phyloP scores from a whole-genome alignment of 2,888 invertebrate genomes.

The Caenorhabditis afra region DNA sequence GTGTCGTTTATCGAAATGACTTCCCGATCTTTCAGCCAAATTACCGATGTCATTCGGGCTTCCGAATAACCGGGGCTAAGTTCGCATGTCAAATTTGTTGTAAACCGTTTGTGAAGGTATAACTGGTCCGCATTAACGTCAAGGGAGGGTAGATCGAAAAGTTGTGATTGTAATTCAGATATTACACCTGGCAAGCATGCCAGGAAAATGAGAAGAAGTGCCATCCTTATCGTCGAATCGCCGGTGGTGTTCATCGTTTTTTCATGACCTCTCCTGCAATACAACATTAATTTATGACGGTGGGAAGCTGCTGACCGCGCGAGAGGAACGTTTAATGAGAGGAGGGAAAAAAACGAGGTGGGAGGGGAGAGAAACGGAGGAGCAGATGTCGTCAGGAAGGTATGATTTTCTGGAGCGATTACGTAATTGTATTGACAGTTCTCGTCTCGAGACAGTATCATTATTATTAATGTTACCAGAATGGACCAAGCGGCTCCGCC shows the following conservation, averaged over 20 bases:
- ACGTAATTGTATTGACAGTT: conserved; percentile 64
- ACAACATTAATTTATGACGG: conserved; percentile 2
- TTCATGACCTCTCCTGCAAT: conserved; percentile 47
- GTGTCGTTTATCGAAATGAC: conserved; percentile 57
- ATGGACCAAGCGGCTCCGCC: no score
- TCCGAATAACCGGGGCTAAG: conserved; percentile 64
- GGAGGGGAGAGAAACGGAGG: conserved; percentile 20
- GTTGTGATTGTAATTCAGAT: conserved; percentile 38
- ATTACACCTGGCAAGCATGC: not conserved
- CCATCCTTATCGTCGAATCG: not conserved
- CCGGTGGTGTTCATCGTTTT: conserved; percentile 20
- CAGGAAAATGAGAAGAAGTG: conserved; percentile 12
- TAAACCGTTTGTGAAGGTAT: conserved; percentile 59
- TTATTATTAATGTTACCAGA: conserved; percentile 60
- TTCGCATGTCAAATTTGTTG: conserved; percentile 66
- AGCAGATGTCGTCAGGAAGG: conserved; percentile 55
- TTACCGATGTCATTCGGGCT: conserved; percentile 52
- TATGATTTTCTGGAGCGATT: conserved; percentile 52
- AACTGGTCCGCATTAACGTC: conserved; percentile 63
- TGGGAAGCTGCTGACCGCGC: not conserved
- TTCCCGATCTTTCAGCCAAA: conserved; percentile 73
- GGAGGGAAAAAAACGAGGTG: not conserved
- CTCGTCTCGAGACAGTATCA: conserved; percentile 49
- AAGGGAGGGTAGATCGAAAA: conserved; percentile 70
- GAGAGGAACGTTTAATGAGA: not conserved